Percentiles rank a stretch among this genome's conserved stretches.
These are phyloP conservation scores for Nesidiocoris tenuis DNA, from an alignment of 2,888 invertebrate species.

Conservation along the genomic window DNA sequence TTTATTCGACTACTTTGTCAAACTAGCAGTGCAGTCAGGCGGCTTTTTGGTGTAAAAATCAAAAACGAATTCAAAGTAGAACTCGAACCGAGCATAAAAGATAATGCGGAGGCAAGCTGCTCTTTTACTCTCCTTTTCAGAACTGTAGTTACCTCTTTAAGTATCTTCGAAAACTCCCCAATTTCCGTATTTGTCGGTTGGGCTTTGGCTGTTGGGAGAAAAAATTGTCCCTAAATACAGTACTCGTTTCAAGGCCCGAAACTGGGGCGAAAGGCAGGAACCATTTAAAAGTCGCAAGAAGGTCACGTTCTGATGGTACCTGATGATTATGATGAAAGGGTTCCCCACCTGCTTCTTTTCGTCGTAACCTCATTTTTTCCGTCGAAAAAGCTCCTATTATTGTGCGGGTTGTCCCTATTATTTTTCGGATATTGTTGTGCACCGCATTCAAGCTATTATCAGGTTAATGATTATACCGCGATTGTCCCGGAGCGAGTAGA, in stretches of 20 bases:
- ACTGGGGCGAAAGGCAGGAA: background rate
- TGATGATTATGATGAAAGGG: background rate
- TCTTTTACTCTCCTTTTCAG: too few species aligned
- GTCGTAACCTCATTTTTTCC: background rate
- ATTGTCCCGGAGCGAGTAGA: background rate
- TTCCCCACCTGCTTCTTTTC: background rate
- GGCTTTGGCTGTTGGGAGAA: too few species aligned
- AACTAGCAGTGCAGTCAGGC: too few species aligned
- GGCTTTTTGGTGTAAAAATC: too few species aligned
- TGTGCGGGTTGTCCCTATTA: background rate
- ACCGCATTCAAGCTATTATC: background rate
- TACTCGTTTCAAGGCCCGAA: background rate
- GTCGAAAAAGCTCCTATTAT: background rate
- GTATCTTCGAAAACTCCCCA: too few species aligned
- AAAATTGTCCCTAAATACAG: background rate
- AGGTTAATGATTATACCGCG: background rate
- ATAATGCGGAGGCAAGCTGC: too few species aligned
- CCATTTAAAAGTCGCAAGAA: background rate
- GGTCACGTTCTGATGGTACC: background rate
- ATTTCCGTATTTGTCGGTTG: conserved; percentile 22
- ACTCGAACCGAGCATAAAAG: too few species aligned
- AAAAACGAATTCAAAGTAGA: too few species aligned
- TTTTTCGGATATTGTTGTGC: background rate
- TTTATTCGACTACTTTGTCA: too few species aligned
- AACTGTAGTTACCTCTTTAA: too few species aligned